These are phyloP conservation scores for Pteromalus puparum DNA, from an alignment of 1,140 invertebrate genomes.

Conservation along the genomic window DNA sequence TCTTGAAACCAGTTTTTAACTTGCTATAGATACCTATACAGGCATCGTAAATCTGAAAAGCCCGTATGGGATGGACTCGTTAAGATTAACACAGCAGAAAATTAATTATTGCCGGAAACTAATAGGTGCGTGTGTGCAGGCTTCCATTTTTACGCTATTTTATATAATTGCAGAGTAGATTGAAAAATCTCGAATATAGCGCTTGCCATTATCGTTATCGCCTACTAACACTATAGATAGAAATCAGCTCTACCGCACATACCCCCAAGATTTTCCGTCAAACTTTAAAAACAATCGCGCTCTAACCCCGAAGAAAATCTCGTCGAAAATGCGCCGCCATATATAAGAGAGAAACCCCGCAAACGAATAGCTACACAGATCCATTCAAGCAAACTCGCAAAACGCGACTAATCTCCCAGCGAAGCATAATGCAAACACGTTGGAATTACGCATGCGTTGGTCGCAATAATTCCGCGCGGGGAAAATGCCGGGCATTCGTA, in stretches of 20 bases:
- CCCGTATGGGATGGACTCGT: neutral
- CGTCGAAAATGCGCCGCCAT: no score
- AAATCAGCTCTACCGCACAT: neutral
- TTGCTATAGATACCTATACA: neutral
- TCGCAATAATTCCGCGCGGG: neutral
- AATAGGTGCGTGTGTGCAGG: no score
- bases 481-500: constrained; percentile 30
- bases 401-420: neutral
- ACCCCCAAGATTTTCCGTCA: no score
- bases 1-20: neutral
- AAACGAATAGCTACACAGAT: neutral
- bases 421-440: neutral
- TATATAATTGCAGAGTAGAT: neutral
- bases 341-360: no score
- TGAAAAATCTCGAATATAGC: neutral
- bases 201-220: neutral
- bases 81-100: neutral
- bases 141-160: neutral
- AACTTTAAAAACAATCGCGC: no score
- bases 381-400: neutral
- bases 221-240: neutral
- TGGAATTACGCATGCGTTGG: neutral
- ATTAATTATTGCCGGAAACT: neutral
- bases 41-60: neutral
- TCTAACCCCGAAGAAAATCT: no score